Conservation (phyloP, 2,888 invertebrate genomes). For the Nomada hirtipes region DNA sequence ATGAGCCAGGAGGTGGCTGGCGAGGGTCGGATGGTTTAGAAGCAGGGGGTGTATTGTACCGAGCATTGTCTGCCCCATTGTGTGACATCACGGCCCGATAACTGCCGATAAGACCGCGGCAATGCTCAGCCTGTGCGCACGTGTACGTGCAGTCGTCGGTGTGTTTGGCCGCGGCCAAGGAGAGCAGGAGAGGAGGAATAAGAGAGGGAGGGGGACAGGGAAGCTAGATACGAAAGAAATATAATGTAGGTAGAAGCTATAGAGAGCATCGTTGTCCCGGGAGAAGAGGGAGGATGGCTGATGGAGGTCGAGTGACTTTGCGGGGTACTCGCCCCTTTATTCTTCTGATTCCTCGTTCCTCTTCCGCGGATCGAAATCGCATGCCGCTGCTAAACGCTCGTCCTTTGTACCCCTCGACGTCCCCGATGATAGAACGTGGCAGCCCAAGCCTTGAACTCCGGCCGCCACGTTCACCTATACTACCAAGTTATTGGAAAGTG, state of each 20-base stretch:
- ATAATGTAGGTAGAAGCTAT: constrained; percentile 64
- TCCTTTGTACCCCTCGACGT: constrained; percentile 47
- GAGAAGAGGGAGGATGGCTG: constrained; percentile 40
- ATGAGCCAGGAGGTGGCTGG: constrained; percentile 66
- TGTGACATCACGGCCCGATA: constrained; percentile 84
- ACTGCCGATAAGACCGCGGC: constrained; percentile 84
- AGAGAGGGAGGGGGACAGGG: neutral
- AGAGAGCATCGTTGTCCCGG: constrained; percentile 48
- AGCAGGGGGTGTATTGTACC: constrained; percentile 82
- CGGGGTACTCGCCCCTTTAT: constrained; percentile 59
- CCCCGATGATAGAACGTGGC: constrained; percentile 36
- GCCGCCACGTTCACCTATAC: constrained; percentile 48
- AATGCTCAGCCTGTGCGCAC: constrained; percentile 73
- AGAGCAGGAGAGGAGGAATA: neutral
- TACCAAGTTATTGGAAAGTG: constrained; percentile 44
- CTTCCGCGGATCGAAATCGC: constrained; percentile 63
- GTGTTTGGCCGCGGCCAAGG: constrained; percentile 42
- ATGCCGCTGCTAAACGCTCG: constrained; percentile 58
- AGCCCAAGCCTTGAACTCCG: constrained; percentile 44
- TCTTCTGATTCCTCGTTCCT: constrained; percentile 61
- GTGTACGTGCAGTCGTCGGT: constrained; percentile 58
- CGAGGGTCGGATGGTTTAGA: constrained; percentile 71
- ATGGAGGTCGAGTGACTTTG: constrained; percentile 65
- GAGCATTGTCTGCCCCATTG: constrained; percentile 84
- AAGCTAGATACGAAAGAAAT: constrained; percentile 68